A percentile compares a stretch with the other conserved stretches of the same genome.
These are phyloP conservation scores for Lapara coniferarum DNA, from an alignment of 2,888 invertebrate species.

Conservation along the genomic window DNA sequence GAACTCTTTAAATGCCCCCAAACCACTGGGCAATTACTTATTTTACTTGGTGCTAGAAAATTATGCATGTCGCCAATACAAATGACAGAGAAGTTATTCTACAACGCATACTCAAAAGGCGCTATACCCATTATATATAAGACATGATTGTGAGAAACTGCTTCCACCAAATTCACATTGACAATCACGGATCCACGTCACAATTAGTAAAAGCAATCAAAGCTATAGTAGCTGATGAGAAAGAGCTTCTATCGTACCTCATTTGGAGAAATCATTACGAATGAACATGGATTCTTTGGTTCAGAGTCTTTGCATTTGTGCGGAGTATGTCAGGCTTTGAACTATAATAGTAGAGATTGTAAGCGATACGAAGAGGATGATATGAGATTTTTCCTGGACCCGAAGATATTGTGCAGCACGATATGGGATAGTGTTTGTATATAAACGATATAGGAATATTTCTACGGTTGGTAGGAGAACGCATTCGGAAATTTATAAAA, in stretches of 20 bases:
- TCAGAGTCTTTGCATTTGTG: slow-evolving; percentile 85
- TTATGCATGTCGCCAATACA: slow-evolving; percentile 86
- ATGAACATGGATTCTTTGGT: slow-evolving; percentile 88
- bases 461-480: not conserved
- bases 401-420: slow-evolving; percentile 4
- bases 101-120: slow-evolving; percentile 85
- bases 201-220: slow-evolving; percentile 79
- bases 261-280: slow-evolving; percentile 83
- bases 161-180: slow-evolving; percentile 85
- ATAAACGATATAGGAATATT: not conserved
- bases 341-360: slow-evolving; percentile 76
- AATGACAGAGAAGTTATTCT: slow-evolving; percentile 88
- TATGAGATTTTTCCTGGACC: slow-evolving; percentile 52
- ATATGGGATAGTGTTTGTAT: not conserved
- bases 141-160: slow-evolving; percentile 80
- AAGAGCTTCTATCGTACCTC: slow-evolving; percentile 75
- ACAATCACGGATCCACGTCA: slow-evolving; percentile 75
- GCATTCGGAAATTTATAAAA: too few relatives aligned
- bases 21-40: too few relatives aligned
- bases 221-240: slow-evolving; percentile 60
- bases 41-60: slow-evolving; percentile 89
- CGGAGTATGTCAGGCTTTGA: slow-evolving; percentile 86
- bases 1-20: too few relatives aligned
- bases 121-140: slow-evolving; percentile 85
- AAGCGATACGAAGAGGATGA: slow-evolving; percentile 50